A percentile compares a stretch with the other conserved stretches of the same genome.
Conservation (phyloP, 2,888 invertebrate species). For the Emesis russula region DNA sequence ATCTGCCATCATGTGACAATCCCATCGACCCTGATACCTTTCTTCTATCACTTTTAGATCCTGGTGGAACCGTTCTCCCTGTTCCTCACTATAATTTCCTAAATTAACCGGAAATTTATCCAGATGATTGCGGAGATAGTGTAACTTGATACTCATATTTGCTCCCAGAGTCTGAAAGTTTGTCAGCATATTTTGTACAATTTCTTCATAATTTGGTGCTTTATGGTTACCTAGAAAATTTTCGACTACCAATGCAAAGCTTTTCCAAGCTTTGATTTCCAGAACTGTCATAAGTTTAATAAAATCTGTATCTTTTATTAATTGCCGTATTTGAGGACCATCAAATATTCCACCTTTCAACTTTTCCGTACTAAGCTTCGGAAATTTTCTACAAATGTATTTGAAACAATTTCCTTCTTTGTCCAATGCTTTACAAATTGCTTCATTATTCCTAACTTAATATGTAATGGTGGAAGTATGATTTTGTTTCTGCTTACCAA, state of each 20-base stretch:
- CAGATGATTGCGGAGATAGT: background rate
- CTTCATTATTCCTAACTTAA: conserved; percentile 23
- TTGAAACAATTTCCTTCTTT: conserved; percentile 27
- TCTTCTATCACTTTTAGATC: no score
- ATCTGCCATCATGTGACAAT: no score
- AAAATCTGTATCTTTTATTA: background rate
- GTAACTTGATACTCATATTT: conserved; percentile 7
- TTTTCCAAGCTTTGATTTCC: background rate
- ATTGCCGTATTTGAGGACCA: conserved; percentile 18
- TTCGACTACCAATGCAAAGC: conserved; percentile 7
- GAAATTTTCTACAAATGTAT: conserved; percentile 29
- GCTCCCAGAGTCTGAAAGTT: conserved; percentile 10
- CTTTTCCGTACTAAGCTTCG: conserved; percentile 32
- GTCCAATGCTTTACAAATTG: conserved; percentile 31
- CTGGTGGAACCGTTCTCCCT: no score
- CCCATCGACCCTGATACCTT: no score
- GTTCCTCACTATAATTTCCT: no score
- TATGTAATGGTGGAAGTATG: no score
- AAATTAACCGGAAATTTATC: no score
- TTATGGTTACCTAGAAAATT: conserved; percentile 31
- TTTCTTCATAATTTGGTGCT: conserved; percentile 40
- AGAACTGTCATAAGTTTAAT: conserved; percentile 1
- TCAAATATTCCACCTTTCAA: conserved; percentile 34
- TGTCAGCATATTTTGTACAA: conserved; percentile 5
- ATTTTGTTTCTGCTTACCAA: no score